phyloP scores from a whole-genome alignment of 2,888 invertebrate genomes.

The Oasisia sp. region DNA sequence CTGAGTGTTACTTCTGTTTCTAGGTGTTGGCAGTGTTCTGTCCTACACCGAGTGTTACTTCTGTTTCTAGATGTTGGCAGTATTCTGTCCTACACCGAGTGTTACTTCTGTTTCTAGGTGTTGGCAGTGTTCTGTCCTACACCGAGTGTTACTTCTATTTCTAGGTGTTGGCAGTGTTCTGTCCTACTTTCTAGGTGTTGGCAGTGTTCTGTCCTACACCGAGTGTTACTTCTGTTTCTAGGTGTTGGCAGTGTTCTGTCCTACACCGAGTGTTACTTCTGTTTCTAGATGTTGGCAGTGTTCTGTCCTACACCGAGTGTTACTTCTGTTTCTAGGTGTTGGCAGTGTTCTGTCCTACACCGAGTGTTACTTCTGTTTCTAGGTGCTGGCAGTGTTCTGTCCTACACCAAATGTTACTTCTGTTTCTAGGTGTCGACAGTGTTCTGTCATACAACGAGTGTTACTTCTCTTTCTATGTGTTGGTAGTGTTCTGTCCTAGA shows the following conservation, averaged over 20 bases:
- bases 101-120: background rate
- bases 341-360: conserved; percentile 46
- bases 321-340: conserved; percentile 24
- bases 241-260: no score
- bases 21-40: no score
- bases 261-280: no score
- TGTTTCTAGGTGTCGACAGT: background rate
- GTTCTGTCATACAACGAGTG: no score
- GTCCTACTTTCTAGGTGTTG: conserved; percentile 41
- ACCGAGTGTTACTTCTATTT: background rate
- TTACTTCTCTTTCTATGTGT: conserved; percentile 14
- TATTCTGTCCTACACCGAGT: conserved; percentile 20
- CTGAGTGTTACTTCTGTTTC: conserved; percentile 39
- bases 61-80: conserved; percentile 25
- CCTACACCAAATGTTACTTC: conserved; percentile 48
- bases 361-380: conserved; percentile 35
- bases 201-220: no score
- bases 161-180: conserved; percentile 31
- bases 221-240: no score
- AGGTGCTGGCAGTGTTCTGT: conserved; percentile 30
- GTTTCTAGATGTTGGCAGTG: conserved; percentile 27
- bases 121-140: no score
- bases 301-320: conserved; percentile 49
- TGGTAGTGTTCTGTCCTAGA: conserved; percentile 43
- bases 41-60: no score